Base-by-base conservation (phyloP, 1,140 invertebrate species). In the Agraylea sexmaculata region DNA sequence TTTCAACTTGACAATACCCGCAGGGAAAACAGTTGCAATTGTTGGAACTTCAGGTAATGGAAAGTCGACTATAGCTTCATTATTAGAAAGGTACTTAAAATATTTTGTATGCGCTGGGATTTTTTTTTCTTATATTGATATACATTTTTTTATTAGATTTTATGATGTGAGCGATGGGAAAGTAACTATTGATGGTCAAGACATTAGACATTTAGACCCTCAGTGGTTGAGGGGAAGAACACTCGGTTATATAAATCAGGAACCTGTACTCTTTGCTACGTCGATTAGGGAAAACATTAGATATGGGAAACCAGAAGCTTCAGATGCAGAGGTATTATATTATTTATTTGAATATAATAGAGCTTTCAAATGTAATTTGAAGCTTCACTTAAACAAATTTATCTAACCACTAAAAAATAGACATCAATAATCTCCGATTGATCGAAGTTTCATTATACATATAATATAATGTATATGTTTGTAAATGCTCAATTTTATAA, bases 231-330 rank as follows among this genome's bases (percentile, higher is more conserved):
- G 91, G 25, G 77, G 84, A 33, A 66, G 74, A 25, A 78, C 78
- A 7, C 73, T 95, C 31, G 91, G 89, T 2, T 80, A 87, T 40
- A 94, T 95, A 37, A 87, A 87, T 58, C 91, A 95, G 65, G 90
- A 96, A 58, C 91, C 91, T 1, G 75, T 92, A 37, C 57, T 96
- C 28, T 97, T 96, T 68, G 87, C 85, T 13, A 89, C 87, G 5
- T 77, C 78, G n/a, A 79, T 96, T 7, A 71, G 76, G 60, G 92
- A 96, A 67, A 96, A 96, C 63, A 96, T 96, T 41, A 71, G 87
- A 40, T 95, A 92, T 57, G 90, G 90, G 1, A 83, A 74, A 60
- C 85, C 75, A 2, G 66, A 71, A 39, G 77, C 80, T 7, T 71
- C 64, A 8, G 73, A 81, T 57, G 66, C 67, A 19, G 78, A 85